Conservation (phyloP, 1,140 invertebrate genomes). For the Brachionus plicatilis region DNA sequence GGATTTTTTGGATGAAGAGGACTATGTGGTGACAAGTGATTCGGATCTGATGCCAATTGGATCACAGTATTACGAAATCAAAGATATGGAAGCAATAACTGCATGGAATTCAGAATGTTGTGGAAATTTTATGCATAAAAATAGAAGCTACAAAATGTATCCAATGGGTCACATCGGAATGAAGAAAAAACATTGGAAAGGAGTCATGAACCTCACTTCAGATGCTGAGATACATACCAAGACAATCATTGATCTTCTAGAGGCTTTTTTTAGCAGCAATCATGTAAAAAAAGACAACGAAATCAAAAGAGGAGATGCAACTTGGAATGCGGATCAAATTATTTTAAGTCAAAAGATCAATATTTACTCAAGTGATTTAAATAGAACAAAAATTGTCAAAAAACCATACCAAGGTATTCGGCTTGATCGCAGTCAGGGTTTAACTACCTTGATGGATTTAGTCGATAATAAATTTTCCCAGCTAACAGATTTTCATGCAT, state of each 20-base stretch:
- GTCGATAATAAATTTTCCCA: background rate
- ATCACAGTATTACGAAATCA: background rate
- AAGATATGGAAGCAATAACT: background rate
- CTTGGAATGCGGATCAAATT: conserved; percentile 1
- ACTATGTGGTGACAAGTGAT: conserved; percentile 17
- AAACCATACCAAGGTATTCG: background rate
- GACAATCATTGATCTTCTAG: background rate
- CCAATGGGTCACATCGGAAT: conserved; percentile 42
- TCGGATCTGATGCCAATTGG: background rate
- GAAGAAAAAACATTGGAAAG: conserved; percentile 39
- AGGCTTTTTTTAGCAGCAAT: background rate
- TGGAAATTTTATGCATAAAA: conserved; percentile 41
- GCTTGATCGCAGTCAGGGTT: background rate
- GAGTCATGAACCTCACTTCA: background rate
- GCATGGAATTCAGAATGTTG: conserved; percentile 41
- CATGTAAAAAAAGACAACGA: background rate
- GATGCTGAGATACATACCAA: background rate
- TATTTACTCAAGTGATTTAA: background rate
- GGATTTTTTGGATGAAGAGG: background rate
- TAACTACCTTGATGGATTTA: background rate
- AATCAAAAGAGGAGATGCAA: background rate
- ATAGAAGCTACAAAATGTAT: conserved; percentile 40
- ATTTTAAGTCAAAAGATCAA: background rate
- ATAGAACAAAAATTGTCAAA: background rate
- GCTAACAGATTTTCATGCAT: background rate